Evolutionary conservation across 2,113 vertebrate genomes (phyloP).

Genomic region (Nesoenas mayeri): DNA sequence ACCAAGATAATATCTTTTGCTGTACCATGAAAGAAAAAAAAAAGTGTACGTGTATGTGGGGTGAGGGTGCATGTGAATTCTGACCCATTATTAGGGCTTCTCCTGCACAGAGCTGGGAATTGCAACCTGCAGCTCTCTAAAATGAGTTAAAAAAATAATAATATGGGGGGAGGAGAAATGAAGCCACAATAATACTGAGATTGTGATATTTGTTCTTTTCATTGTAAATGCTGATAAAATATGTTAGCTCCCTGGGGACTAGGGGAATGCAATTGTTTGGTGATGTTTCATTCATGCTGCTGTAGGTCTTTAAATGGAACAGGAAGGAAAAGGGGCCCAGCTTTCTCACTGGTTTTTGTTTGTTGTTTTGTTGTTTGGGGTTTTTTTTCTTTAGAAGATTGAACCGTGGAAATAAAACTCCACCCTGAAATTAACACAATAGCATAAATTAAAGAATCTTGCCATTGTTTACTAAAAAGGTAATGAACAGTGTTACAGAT

Average conservation of each 20-base stretch:
- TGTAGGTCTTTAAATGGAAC: background rate
- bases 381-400: background rate
- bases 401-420: background rate
- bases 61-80: background rate
- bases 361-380: background rate
- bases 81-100: background rate
- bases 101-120: background rate
- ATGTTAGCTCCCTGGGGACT: background rate
- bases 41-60: background rate
- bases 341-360: background rate
- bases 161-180: background rate
- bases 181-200: background rate
- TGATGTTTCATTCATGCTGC: constrained; percentile 55
- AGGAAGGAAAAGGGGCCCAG: background rate
- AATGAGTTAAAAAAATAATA: background rate
- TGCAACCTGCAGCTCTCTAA: constrained; percentile 33
- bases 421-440: constrained; percentile 7
- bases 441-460: background rate
- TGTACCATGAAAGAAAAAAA: background rate
- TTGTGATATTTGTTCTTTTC: constrained; percentile 21
- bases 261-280: constrained; percentile 26
- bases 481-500: background rate
- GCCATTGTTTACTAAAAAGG: background rate
- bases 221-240: constrained; percentile 18
- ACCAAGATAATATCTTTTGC: constrained; percentile 13